Conservation (phyloP, 2,113 vertebrate species). For the Cephalopterus ornatus region DNA sequence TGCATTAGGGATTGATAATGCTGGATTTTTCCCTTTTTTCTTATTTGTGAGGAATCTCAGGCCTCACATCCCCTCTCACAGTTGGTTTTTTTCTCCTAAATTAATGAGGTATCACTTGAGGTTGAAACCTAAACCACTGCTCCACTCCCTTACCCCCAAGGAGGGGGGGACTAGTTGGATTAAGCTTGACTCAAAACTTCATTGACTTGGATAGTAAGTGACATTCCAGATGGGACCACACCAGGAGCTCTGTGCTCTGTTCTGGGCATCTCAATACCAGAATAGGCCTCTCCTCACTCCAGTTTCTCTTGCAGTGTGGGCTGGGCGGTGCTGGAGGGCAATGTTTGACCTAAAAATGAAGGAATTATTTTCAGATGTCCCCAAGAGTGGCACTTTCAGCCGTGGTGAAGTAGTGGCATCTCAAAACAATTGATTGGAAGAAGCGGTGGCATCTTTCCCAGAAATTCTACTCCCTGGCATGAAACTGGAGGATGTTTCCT, state of each 20-base stretch:
- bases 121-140: slow-evolving; percentile 18
- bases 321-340: slow-evolving; percentile 42
- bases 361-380: slow-evolving; percentile 60
- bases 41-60: neutral
- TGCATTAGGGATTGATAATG: neutral
- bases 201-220: slow-evolving; percentile 3
- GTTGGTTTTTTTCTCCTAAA: neutral
- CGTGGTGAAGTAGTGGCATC: slow-evolving; percentile 31
- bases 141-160: slow-evolving; percentile 23
- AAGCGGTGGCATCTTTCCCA: slow-evolving; percentile 54
- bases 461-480: slow-evolving; percentile 30
- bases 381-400: slow-evolving; percentile 44
- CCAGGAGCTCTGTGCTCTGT: slow-evolving; percentile 15
- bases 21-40: neutral
- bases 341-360: slow-evolving; percentile 43
- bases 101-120: slow-evolving; percentile 43
- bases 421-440: slow-evolving; percentile 49
- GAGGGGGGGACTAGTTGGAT: neutral
- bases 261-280: neutral
- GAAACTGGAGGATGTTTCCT: slow-evolving; percentile 23
- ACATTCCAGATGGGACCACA: slow-evolving; percentile 56
- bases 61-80: neutral
- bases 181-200: neutral
- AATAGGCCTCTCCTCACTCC: neutral
- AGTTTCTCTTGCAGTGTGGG: slow-evolving; percentile 7